Evolutionary conservation across 2,113 vertebrate species (phyloP).

Genomic region (Strix aluco): DNA sequence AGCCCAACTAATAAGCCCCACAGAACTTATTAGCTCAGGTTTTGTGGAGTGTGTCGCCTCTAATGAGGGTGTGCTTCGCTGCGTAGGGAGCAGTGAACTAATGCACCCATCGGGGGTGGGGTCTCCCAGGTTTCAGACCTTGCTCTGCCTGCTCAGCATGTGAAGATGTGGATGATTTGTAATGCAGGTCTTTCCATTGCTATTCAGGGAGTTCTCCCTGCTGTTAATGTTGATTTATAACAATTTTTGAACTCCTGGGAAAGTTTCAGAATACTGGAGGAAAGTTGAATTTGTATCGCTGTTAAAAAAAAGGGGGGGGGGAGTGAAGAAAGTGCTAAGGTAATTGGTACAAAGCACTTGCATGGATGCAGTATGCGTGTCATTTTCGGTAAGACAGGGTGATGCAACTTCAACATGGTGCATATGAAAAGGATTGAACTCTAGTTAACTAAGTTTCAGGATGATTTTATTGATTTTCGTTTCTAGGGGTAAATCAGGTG

Average conservation of each 20-base stretch:
- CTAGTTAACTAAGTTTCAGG: background rate
- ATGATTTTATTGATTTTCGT: background rate
- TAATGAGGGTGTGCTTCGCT: background rate
- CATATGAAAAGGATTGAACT: background rate
- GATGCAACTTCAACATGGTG: background rate
- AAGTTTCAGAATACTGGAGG: background rate
- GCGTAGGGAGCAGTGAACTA: background rate
- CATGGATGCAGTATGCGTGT: rapidly evolving
- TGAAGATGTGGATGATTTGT: background rate
- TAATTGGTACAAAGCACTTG: background rate
- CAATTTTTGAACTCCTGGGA: background rate
- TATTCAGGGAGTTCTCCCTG: background rate
- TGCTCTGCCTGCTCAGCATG: background rate
- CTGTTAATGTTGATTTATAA: background rate
- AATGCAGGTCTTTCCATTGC: background rate
- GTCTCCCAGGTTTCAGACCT: background rate
- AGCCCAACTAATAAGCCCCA: background rate
- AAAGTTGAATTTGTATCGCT: background rate
- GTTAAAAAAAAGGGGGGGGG: background rate
- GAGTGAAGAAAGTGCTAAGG: background rate
- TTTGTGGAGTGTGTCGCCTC: background rate
- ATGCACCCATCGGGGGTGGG: background rate
- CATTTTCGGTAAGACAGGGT: background rate
- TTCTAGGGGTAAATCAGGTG: background rate
- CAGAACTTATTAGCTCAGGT: background rate